These are phyloP conservation scores for Drosophila borealis DNA, from an alignment of 2,888 invertebrate genomes.

Conservation along the genomic window DNA sequence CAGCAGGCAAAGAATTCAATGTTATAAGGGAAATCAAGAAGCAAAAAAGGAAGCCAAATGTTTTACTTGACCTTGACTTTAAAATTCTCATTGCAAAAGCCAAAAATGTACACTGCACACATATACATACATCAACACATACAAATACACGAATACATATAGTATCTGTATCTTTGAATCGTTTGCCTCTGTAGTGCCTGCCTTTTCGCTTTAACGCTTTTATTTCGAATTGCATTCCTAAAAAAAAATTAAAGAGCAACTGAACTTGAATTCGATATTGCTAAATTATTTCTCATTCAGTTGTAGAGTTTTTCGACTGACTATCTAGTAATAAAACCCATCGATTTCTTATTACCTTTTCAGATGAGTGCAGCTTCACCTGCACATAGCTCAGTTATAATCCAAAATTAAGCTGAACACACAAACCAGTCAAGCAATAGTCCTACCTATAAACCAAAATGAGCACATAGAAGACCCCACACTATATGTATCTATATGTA, in stretches of 20 bases:
- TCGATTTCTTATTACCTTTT: constrained; percentile 51
- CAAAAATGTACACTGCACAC: constrained; percentile 27
- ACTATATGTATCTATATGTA: constrained; percentile 32
- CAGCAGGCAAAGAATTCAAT: constrained; percentile 39
- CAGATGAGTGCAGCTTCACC: constrained; percentile 52
- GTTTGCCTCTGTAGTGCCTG: constrained; percentile 20
- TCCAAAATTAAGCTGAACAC: constrained; percentile 30
- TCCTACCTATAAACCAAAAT: constrained; percentile 31
- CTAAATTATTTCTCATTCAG: constrained; percentile 10
- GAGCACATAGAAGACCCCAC: constrained; percentile 43
- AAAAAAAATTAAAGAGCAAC: background rate
- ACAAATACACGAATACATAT: constrained; percentile 10
- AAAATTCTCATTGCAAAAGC: constrained; percentile 76
- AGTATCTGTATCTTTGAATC: constrained; percentile 19
- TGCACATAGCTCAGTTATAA: constrained; percentile 31
- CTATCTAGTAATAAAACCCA: constrained; percentile 32
- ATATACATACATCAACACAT: constrained; percentile 13
- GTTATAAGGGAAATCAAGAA: constrained; percentile 39
- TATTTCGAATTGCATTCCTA: constrained; percentile 4
- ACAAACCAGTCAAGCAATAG: constrained; percentile 19
- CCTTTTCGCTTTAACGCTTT: constrained; percentile 13
- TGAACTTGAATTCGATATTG: constrained; percentile 9
- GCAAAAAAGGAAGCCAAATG: constrained; percentile 65
- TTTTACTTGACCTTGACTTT: constrained; percentile 81
- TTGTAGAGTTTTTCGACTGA: constrained; percentile 13